These are phyloP conservation scores for Ladona fulva DNA, from an alignment of 1,140 invertebrate genomes.

Conservation along the genomic window DNA sequence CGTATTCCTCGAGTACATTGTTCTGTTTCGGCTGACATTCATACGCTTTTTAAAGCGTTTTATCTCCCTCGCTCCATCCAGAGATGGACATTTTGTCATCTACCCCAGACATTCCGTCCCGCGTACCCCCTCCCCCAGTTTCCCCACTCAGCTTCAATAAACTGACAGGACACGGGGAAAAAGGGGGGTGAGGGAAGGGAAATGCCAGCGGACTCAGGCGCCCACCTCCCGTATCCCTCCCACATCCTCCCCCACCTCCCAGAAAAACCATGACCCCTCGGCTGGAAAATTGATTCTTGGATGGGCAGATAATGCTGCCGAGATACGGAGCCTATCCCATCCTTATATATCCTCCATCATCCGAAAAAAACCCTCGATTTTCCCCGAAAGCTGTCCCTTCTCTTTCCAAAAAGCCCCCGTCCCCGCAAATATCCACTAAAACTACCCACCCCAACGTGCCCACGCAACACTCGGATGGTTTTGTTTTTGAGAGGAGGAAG, in stretches of 20 bases:
- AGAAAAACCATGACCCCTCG: background rate
- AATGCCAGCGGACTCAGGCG: background rate
- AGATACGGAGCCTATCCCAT: background rate
- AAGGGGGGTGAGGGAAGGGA: background rate
- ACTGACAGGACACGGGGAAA: background rate
- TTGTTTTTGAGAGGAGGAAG: too few relatives aligned
- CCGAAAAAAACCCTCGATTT: background rate
- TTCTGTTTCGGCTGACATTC: background rate
- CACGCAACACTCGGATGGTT: too few relatives aligned
- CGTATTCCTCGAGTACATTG: too few relatives aligned
- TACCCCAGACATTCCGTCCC: background rate
- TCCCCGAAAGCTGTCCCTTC: background rate
- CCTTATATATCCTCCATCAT: background rate
- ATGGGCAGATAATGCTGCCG: background rate
- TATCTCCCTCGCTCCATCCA: background rate
- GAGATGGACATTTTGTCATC: background rate
- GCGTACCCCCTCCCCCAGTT: background rate
- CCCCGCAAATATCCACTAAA: background rate
- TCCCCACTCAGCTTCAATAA: background rate
- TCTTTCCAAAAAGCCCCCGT: background rate
- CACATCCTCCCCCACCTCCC: background rate
- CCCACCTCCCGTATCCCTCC: background rate
- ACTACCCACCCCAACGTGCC: background rate
- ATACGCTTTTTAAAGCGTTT: background rate
- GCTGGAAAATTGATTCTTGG: constrained; percentile 1